Base-by-base conservation (phyloP, 2,888 invertebrate genomes). In the Mechanitis messenoides region DNA sequence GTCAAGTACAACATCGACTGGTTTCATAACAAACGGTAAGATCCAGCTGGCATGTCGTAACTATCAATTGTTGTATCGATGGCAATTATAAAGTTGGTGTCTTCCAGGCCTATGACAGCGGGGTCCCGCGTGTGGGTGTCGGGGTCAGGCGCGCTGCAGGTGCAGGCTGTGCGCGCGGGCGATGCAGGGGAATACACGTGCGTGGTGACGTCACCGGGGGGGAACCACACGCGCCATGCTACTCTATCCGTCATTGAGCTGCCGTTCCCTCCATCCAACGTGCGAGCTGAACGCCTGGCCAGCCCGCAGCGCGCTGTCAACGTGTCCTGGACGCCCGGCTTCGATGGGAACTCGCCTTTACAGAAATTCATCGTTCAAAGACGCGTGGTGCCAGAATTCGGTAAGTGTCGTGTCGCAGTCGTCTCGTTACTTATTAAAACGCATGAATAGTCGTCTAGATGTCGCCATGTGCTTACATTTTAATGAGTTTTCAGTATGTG, bases 151-250 rank as follows among this genome's bases (percentile, higher is more conserved):
- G 96, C 96, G 33, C 87, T 98, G 69, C 95, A 95, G 81, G 97
- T 98, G 70, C 93, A 94, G 69, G 96, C 97, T 33, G 97, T 96
- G 57, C 92, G 97, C 64, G 96, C 97, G 2, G 94, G 95, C 58
- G 98, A 98, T 87, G 98, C 97, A 56, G 99, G 99, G 57, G 93
- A 94, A 68, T 99, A 99, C 88, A 94, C 95, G 53, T 99, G 99
- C 81, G 92, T 95, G 50, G 95, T 99, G 50, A 93, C 94, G 69
- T 97, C 98, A 56, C 93, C 95, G 28, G 97, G 97, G 47, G 98
- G 98, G 60, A 97, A 97, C 82, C 98, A 98, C 84, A 96, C 96
- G 33, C 92, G 98, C 55, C 93, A 93, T 46, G 98, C 98, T 0
- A 91, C 93, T 55, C 91, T 97, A 28, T 84, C 91, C 64, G 91